Evolutionary conservation across 2,113 vertebrate genomes (phyloP), one percentile per base, ranked within the genome.

Genomic region (Prionailurus bengalensis): DNA sequence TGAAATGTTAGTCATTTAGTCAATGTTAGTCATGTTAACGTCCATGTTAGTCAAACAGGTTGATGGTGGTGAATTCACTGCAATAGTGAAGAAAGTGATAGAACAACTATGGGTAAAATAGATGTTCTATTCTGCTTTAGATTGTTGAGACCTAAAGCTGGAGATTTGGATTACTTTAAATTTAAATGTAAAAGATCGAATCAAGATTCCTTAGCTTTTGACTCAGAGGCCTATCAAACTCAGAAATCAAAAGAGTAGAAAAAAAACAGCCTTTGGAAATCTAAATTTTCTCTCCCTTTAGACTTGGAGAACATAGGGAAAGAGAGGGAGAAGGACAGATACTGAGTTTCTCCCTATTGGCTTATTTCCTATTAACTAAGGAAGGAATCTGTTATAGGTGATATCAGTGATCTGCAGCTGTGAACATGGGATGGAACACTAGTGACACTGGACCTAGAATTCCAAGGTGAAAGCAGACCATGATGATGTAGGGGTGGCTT

Each of bases 91-190:
- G 33, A 86, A 14, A 36, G 33, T 25, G 21, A 31, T 39, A 33
- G 48, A 92, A 63, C 1, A 85, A 58, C 6, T 8, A 21, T 14
- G 5, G 6, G 21, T 96, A 71, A 86, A 88, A 63, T 12, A 94
- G 16, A 42, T 8, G 5, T 27, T 94, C 31, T 42, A 17, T 74
- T 89, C 48, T 79, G 7, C 53, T 85, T 78, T 79, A 48, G 21
- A 58, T 58, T 55, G 5, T 83, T 53, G 29, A 39, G 14, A 79
- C 14, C 53, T 88, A 82, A 87, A 45, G 5, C 3, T n/a, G 12
- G 88, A 88, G 61, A 79, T 78, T 45, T 94, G 23, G 83, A 91
- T 94, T 66, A 73, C 31, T 85, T 80, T 51, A 36, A 85, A 87
- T 91, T 86, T 68, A 74, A 74, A 74, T 85, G 21, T 61, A 23